Conservation (phyloP, 2,797 vertebrate species). For the Chrosomus eos region DNA sequence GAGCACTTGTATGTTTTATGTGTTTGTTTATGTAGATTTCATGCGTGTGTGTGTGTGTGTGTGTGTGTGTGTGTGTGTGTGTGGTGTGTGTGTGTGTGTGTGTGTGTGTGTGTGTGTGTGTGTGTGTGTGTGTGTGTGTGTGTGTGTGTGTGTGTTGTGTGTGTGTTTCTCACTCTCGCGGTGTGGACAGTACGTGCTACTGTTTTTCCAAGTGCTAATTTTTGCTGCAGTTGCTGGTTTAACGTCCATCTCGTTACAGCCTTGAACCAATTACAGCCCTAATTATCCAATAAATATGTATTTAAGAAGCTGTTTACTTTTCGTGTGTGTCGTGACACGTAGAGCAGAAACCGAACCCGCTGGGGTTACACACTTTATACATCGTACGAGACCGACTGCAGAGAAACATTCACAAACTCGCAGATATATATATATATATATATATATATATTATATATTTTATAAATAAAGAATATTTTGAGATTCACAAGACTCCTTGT, state of each 20-base stretch:
- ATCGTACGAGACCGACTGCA: background rate
- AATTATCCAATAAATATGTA: constrained; percentile 80
- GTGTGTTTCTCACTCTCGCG: constrained; percentile 36
- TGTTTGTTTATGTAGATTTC: constrained; percentile 25
- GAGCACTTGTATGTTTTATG: constrained; percentile 17
- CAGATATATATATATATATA: too few species aligned
- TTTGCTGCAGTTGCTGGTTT: constrained; percentile 73
- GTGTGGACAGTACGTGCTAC: constrained; percentile 43
- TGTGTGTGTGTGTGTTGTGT: background rate
- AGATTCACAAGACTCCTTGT: background rate
- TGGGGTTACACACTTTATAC: background rate
- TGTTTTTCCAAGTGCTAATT: constrained; percentile 59
- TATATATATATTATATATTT: too few species aligned
- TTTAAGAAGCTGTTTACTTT: constrained; percentile 75
- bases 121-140: background rate
- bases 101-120: constrained; percentile 22
- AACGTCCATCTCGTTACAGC: constrained; percentile 74
- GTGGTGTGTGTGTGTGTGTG: constrained; percentile 8
- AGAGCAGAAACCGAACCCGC: constrained; percentile 21
- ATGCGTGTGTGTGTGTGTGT: background rate
- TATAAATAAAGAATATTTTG: background rate
- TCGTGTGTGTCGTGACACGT: constrained; percentile 23
- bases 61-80: too few species aligned
- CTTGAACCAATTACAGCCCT: constrained; percentile 77
- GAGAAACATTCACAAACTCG: background rate